Evolutionary conservation across 2,797 vertebrate genomes (phyloP).

Genomic region (Denticeps clupeoides): DNA sequence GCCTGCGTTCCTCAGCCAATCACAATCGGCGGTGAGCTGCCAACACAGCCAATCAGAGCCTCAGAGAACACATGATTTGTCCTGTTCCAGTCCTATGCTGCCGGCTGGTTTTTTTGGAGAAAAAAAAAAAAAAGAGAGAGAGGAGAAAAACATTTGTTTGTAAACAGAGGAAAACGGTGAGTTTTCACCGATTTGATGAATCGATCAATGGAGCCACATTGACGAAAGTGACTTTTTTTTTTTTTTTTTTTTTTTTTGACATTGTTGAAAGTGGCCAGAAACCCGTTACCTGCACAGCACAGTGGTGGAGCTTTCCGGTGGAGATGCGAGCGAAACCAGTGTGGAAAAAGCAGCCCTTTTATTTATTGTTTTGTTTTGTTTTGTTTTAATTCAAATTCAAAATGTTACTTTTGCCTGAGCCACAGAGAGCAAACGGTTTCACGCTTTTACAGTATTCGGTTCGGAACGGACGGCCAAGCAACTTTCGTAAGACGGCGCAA

Average conservation of each 20-base stretch:
- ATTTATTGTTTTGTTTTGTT: slow-evolving; percentile 12
- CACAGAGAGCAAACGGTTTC: slow-evolving; percentile 46
- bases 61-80: slow-evolving; percentile 37
- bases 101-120: slow-evolving; percentile 62
- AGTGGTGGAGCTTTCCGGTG: slow-evolving; percentile 39
- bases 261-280: too few species aligned
- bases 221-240: slow-evolving; percentile 40
- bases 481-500: slow-evolving; percentile 59
- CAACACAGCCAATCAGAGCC: slow-evolving; percentile 40
- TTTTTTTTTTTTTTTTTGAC: too few species aligned
- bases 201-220: slow-evolving; percentile 41
- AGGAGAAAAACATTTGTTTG: slow-evolving; percentile 47
- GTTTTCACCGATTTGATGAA: slow-evolving; percentile 28
- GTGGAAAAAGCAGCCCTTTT: slow-evolving; percentile 51
- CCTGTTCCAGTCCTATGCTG: slow-evolving; percentile 72
- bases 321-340: slow-evolving; percentile 52
- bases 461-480: too few species aligned
- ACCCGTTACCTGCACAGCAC: slow-evolving; percentile 40
- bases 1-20: slow-evolving; percentile 44
- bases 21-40: slow-evolving; percentile 47
- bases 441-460: slow-evolving; percentile 73
- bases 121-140: slow-evolving; percentile 17
- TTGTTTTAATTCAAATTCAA: too few species aligned
- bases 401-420: slow-evolving; percentile 51
- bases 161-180: too few species aligned